Percentiles rank a stretch among this genome's conserved stretches.
Conservation (phyloP, 2,888 invertebrate genomes). For the Drosophila demipolita region DNA sequence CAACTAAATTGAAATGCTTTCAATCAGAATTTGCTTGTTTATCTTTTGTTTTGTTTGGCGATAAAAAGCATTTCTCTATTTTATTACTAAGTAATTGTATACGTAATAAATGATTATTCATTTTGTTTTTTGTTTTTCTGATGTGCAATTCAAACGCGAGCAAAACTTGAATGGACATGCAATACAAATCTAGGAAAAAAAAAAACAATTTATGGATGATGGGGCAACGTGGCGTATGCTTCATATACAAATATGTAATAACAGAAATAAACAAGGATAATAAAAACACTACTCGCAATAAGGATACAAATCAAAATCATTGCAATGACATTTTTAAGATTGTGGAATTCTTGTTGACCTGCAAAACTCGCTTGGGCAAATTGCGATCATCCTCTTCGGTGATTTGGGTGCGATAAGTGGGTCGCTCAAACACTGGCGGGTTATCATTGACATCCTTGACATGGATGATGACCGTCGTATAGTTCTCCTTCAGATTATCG, state of each 20-base stretch:
- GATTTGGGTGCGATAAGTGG: constrained; percentile 97
- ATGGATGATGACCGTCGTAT: constrained; percentile 98
- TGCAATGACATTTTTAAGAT: constrained; percentile 22
- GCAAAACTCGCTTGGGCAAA: constrained; percentile 96
- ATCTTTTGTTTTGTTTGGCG: background rate
- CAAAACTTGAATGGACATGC: constrained; percentile 42
- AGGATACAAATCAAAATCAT: constrained; percentile 28
- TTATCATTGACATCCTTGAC: constrained; percentile 99
- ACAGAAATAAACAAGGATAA: constrained; percentile 9
- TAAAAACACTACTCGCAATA: constrained; percentile 48
- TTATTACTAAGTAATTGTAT: constrained; percentile 14
- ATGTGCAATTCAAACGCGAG: constrained; percentile 36
- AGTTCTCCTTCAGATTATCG: constrained; percentile 98
- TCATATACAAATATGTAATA: constrained; percentile 46
- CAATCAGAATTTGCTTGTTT: constrained; percentile 16
- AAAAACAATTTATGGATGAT: background rate
- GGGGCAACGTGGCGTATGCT: constrained; percentile 48
- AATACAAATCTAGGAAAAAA: constrained; percentile 24
- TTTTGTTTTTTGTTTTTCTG: background rate
- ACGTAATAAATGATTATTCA: background rate
- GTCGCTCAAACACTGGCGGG: constrained; percentile 97
- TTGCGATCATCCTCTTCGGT: constrained; percentile 98
- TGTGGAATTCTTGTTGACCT: constrained; percentile 87
- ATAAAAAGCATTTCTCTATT: constrained; percentile 2
- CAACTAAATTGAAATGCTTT: constrained; percentile 29